Base-by-base conservation (phyloP, 2,888 invertebrate genomes). In the Lithodes maja region DNA sequence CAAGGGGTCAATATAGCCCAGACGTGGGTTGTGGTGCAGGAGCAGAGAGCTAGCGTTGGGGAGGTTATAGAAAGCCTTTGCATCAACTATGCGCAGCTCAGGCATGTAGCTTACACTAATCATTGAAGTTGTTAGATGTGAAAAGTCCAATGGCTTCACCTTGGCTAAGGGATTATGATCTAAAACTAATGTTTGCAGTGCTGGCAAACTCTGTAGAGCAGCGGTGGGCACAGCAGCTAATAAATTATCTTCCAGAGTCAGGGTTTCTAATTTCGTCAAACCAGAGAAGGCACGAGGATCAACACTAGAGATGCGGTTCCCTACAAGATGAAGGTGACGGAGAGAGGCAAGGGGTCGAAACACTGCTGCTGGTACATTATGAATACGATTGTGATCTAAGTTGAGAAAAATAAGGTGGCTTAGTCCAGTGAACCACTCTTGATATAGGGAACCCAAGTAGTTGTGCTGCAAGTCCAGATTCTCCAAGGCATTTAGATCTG, bases 341-440 rank as follows among this genome's bases (percentile, higher is more conserved):
- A 94, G 92, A 33, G 92, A 92, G 3, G 84, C 83, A 17, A 94
- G 92, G 33, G 92, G 91, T 2, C 92, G 90, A 87, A 94, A 93
- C 69, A 93, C 92, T 3, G 92, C 92, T 5, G 92, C 92, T 81
- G 92, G 92, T 2, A 94, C 92, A 77, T 92, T 92, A 49, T 93
- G 92, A 50, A 94, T 92, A 54, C 92, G 90, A 92, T 94, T 94
- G 87, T 93, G 92, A 33, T 93, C 93, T 2, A 94, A 90, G 77
- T 93, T 92, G 1, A 94, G 93, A 81, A 92, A 92, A 9, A 91
- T 91, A 71, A 94, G 92, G 12, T 92, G 93, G 2, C 92, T 91
- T 85, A 94, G 93, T 52, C 93, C 93, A n/a, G 93, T 90, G 91
- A 94, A 94, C 94, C 94, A 94, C 55, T 93, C 93, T 50, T 93